These are phyloP conservation scores for Tubulanus polymorphus DNA, from an alignment of 2,888 invertebrate genomes.

Conservation along the genomic window DNA sequence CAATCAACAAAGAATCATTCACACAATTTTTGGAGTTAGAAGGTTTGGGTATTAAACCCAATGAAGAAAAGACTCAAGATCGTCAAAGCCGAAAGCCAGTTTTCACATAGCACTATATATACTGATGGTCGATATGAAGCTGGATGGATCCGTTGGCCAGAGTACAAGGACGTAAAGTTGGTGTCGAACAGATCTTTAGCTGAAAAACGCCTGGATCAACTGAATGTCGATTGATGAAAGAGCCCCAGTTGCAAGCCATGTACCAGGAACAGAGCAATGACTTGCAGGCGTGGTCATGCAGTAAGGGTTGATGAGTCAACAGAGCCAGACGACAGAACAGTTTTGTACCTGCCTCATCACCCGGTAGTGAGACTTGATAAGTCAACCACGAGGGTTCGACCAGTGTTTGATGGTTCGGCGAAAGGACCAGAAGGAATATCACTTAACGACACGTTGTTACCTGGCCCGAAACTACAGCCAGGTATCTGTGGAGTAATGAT, in stretches of 20 bases:
- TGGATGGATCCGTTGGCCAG: not conserved
- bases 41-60: not conserved
- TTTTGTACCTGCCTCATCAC: slow-evolving; percentile 7
- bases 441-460: no score
- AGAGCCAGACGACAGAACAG: not conserved
- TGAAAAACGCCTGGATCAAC: not conserved
- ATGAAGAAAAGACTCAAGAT: not conserved
- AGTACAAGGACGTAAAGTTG: not conserved
- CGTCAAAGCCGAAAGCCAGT: not conserved
- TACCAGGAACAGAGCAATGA: not conserved
- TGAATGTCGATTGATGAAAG: not conserved
- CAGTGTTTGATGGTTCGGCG: no score
- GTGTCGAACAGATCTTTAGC: not conserved
- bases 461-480: no score
- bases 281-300: not conserved
- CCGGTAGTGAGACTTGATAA: no score
- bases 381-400: no score
- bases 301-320: not conserved
- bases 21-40: not conserved
- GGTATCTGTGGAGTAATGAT: no score
- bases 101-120: not conserved
- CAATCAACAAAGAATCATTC: no score
- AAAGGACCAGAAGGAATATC: no score
- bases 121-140: not conserved
- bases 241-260: not conserved